Evolutionary conservation across 1,140 invertebrate genomes (phyloP).

Genomic region (Drosophila eugracilis): DNA sequence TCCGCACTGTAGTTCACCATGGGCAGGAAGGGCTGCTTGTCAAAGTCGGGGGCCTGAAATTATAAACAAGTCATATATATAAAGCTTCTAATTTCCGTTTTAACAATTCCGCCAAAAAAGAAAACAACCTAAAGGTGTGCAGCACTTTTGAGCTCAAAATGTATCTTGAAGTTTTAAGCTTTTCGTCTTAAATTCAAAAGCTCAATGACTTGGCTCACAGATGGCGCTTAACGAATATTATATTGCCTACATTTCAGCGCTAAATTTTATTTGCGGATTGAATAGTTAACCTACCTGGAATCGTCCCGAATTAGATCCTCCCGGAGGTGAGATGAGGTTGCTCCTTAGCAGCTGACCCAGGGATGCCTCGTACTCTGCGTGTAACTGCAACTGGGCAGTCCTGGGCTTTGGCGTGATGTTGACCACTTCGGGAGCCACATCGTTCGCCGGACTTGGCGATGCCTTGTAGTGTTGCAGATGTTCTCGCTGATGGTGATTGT

Average conservation of each 20-base stretch:
- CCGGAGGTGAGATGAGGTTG: conserved; percentile 53
- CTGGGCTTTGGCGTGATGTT: conserved; percentile 85
- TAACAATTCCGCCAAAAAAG: background rate
- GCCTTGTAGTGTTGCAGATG: conserved; percentile 55
- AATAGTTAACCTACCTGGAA: conserved; percentile 24
- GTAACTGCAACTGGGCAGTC: conserved; percentile 51
- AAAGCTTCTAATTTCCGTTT: too few relatives aligned
- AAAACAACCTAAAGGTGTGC: background rate
- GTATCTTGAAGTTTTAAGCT: background rate
- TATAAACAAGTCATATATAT: background rate
- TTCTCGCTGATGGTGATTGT: conserved; percentile 11
- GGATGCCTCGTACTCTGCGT: conserved; percentile 61
- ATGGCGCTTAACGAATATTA: background rate
- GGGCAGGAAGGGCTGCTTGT: conserved; percentile 87
- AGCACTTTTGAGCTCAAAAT: background rate
- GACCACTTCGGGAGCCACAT: conserved; percentile 58
- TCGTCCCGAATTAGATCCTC: conserved; percentile 26
- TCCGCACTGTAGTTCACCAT: conserved; percentile 88
- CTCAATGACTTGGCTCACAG: background rate
- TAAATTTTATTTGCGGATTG: too few relatives aligned
- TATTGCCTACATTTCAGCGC: background rate
- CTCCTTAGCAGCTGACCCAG: conserved; percentile 55
- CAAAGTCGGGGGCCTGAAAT: conserved; percentile 86
- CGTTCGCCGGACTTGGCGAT: conserved; percentile 53
- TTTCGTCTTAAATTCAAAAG: background rate